Percentiles rank a stretch among this genome's conserved stretches.
Evolutionary conservation across 37 sponge, comb jelly and placozoan genomes (phyloP).

Genomic region (Aplysina aerophoba): DNA sequence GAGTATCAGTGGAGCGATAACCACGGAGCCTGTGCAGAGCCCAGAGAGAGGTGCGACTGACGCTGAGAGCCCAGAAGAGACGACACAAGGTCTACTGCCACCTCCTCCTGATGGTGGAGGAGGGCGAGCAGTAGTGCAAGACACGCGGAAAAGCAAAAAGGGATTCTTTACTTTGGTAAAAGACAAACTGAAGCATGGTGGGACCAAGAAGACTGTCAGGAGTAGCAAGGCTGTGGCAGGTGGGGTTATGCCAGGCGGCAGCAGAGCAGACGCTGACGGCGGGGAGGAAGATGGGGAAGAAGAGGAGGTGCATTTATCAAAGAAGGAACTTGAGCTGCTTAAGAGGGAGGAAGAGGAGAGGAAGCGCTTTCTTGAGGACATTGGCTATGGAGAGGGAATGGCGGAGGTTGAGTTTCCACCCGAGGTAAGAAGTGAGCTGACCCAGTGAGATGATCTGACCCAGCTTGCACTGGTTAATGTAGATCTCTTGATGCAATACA

Average conservation of each 20-base stretch:
- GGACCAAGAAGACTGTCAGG: constrained; percentile 2
- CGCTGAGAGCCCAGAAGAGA: background rate
- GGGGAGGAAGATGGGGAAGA: constrained; percentile 7
- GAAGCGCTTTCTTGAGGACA: constrained; percentile 51
- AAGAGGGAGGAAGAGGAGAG: constrained; percentile 48
- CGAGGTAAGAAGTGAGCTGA: constrained; percentile 56
- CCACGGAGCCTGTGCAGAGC: constrained; percentile 4
- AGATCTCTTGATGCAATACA: too few species aligned
- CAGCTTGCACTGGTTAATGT: too few species aligned
- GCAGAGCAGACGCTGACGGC: background rate
- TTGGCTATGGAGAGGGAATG: constrained; percentile 66
- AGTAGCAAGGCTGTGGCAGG: constrained; percentile 23
- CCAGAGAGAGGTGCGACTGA: background rate
- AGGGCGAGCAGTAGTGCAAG: too few species aligned
- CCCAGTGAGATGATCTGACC: too few species aligned
- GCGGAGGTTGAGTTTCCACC: constrained; percentile 47
- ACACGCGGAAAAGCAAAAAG: background rate
- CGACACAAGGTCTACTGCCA: background rate
- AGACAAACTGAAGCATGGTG: constrained; percentile 44
- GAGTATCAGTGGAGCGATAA: background rate
- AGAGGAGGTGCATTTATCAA: background rate
- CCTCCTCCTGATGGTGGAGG: background rate
- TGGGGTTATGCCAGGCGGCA: background rate
- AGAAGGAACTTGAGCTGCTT: constrained; percentile 11
- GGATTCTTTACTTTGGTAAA: constrained; percentile 37